Evolutionary conservation across 2,113 vertebrate species (phyloP).

Genomic region (Burhinus oedicnemus): DNA sequence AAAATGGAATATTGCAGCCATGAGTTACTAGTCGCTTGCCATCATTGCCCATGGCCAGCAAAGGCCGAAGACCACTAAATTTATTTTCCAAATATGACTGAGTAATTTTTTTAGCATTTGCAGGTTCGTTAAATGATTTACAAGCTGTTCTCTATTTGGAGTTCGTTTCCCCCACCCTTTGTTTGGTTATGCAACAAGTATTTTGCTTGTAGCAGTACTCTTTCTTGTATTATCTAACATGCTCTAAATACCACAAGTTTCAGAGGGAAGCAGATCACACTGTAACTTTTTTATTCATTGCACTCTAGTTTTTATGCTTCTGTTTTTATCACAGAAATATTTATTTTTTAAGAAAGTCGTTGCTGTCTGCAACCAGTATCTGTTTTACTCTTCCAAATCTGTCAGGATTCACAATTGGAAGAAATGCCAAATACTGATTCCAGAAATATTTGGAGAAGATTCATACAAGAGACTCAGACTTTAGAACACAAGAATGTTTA

Average conservation of each 20-base stretch:
- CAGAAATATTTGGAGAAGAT: conserved; percentile 30
- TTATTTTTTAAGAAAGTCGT: not conserved
- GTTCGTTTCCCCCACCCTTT: not conserved
- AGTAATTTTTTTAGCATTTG: not conserved
- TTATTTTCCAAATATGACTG: not conserved
- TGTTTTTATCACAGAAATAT: not conserved
- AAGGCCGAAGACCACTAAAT: not conserved
- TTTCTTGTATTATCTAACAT: not conserved
- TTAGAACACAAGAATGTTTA: not conserved
- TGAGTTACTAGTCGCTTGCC: not conserved
- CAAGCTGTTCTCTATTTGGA: not conserved
- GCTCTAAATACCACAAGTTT: not conserved
- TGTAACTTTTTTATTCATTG: not conserved
- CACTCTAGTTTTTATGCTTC: not conserved
- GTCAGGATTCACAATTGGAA: conserved; percentile 9
- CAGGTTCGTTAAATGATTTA: not conserved
- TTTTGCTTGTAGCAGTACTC: not conserved
- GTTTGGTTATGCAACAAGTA: not conserved
- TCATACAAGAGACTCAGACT: not conserved
- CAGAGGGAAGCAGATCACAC: not conserved
- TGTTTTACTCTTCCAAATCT: conserved; percentile 13
- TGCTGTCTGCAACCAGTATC: not conserved
- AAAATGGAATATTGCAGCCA: not conserved
- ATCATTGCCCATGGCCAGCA: not conserved
- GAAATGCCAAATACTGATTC: not conserved